Conservation (phyloP, 2,113 vertebrate genomes). For the Azemiops feae region DNA sequence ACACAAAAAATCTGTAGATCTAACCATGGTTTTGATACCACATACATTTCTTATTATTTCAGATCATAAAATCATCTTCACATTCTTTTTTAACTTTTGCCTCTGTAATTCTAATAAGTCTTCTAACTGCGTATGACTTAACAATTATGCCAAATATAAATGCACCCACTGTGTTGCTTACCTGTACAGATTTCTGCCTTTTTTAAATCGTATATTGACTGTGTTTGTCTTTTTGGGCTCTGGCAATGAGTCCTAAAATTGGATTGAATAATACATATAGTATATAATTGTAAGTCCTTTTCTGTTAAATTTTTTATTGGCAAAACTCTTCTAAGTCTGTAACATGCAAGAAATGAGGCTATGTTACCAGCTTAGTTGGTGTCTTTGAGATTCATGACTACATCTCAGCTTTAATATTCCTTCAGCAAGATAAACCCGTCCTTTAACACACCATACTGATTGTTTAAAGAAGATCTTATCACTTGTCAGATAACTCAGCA, state of each 20-base stretch:
- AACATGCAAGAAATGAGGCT: background rate
- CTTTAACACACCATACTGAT: background rate
- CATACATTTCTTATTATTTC: background rate
- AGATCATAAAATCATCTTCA: background rate
- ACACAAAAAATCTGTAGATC: background rate
- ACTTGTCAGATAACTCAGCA: background rate
- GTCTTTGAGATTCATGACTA: background rate
- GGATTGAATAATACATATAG: background rate
- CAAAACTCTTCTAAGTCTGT: background rate
- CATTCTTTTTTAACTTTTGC: background rate
- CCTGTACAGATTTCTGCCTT: background rate
- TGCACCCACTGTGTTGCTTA: background rate
- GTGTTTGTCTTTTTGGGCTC: background rate
- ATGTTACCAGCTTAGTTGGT: background rate
- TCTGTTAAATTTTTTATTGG: background rate
- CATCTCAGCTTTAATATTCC: background rate
- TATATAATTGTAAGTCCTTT: background rate
- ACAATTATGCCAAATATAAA: background rate
- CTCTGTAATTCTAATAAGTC: background rate
- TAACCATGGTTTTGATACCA: background rate
- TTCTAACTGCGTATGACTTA: background rate
- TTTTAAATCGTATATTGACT: background rate
- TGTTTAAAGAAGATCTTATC: background rate
- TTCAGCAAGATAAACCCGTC: background rate
- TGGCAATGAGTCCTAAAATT: background rate